Base-by-base conservation (phyloP, 1,140 invertebrate species). In the Drosophila arawakana region DNA sequence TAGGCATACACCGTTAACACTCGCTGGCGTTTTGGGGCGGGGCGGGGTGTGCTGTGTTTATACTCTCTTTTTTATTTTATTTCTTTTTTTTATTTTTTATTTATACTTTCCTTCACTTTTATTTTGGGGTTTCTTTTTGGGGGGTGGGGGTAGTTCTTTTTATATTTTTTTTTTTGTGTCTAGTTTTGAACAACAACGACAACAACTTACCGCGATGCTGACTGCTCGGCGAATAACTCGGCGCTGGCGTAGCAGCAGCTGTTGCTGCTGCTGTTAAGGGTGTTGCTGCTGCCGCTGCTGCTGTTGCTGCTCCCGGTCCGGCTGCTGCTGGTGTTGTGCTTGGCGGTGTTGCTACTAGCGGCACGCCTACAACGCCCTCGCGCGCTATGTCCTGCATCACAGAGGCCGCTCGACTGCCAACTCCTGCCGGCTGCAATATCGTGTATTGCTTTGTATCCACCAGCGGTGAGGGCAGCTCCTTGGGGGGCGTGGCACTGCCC, bases 351-450 rank as follows among this genome's bases (percentile, higher is more conserved):
- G 82, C 95, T 49, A 96, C 95, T 1, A 96, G 94, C 6, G 96
- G 93, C 95, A 93, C 37, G 94, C 95, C 80, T 2, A 95, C 93
- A 30, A 95, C 95, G 43, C 95, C 95, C 68, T 95, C 95, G 11
- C 95, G 91, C 2, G 95, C 93, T 7, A 95, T 95, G 82, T 97
- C 96, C 83, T 97, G 96, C 54, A 97, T 94, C 0, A 96, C 96
- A 15, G 95, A 96, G 1, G 96, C 96, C 0, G 96, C 96, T 35
- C 96, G 94, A 5, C 96, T 97, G 2, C 96, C 95, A 0, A 95
- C 94, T 11, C 95, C 95, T 7, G 96, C 96, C 1, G 96, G 96
- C 86, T 97, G 96, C 13, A 97, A 93, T 55, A 97, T 96, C 11
- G 96, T 97, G 81, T 97, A 97, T 81, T 97, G 96, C 92, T 97